Conservation (phyloP, 2,888 invertebrate genomes). For the Eristalinus sepulchralis region DNA sequence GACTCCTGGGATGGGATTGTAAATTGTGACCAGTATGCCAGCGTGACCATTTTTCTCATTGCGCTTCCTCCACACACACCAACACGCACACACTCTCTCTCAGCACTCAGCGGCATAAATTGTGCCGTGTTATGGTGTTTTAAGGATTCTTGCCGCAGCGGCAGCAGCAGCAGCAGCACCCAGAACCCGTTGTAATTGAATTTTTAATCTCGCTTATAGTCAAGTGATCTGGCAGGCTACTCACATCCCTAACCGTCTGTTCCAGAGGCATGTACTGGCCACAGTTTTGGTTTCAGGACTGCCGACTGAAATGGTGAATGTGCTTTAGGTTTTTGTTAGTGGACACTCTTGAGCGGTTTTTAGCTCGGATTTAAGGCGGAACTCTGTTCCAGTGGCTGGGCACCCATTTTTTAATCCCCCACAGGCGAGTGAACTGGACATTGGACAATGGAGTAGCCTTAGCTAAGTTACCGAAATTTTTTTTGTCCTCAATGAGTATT, state of each 20-base stretch:
- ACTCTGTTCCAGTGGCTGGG: slow-evolving; percentile 20
- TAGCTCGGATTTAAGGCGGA: background rate
- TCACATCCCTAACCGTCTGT: background rate
- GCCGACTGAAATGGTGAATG: background rate
- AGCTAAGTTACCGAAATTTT: background rate
- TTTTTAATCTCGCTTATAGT: slow-evolving; percentile 81
- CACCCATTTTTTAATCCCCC: slow-evolving; percentile 13
- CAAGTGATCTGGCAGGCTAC: slow-evolving; percentile 77
- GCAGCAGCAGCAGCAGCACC: slow-evolving; percentile 23
- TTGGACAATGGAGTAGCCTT: background rate
- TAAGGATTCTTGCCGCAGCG: slow-evolving; percentile 23
- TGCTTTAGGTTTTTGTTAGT: background rate
- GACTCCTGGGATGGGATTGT: slow-evolving; percentile 1
- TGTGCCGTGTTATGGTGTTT: slow-evolving; percentile 19
- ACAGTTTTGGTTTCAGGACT: background rate
- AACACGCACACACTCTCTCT: background rate
- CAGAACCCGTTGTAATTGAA: slow-evolving; percentile 77
- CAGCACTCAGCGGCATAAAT: slow-evolving; percentile 31
- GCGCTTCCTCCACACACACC: background rate
- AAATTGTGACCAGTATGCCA: slow-evolving; percentile 39
- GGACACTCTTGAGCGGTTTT: background rate
- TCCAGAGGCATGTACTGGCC: background rate
- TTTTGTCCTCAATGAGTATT: background rate
- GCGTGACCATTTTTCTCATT: background rate
- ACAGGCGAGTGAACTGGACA: slow-evolving; percentile 20